phyloP scores from a whole-genome alignment of 2,113 vertebrate genomes.

The Delphinus delphis region DNA sequence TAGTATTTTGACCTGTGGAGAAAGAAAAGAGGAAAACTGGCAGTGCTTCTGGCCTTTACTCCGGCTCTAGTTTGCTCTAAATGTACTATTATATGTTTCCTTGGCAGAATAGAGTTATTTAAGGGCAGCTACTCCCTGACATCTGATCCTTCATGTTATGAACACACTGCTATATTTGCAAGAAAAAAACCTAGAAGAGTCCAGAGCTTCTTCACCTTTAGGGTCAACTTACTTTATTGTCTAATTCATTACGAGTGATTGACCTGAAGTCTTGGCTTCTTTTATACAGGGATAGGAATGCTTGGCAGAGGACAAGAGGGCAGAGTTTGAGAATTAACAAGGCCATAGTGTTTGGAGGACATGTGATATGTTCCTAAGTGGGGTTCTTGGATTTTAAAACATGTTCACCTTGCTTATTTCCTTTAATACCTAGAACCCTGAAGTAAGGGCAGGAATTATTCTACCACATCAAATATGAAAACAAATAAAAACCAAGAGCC shows the following conservation, averaged over 20 bases:
- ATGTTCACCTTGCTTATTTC: background rate
- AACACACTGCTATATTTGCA: background rate
- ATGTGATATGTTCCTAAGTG: background rate
- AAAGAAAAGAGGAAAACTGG: background rate
- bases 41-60: background rate
- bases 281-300: background rate
- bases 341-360: background rate
- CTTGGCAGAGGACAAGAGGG: background rate
- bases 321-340: background rate
- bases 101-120: background rate
- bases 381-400: conserved; percentile 8
- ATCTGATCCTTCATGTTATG: background rate
- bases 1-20: background rate
- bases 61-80: background rate
- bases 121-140: background rate
- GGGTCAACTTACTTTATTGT: background rate
- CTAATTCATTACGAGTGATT: background rate
- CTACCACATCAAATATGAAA: background rate
- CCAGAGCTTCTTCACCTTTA: background rate
- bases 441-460: background rate
- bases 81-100: background rate
- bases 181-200: background rate
- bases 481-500: background rate
- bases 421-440: background rate
- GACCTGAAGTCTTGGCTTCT: background rate